Percentiles rank a stretch among this genome's conserved stretches.
These are phyloP conservation scores for Lottia gigantea DNA, from an alignment of 2,888 invertebrate species.

Conservation along the genomic window DNA sequence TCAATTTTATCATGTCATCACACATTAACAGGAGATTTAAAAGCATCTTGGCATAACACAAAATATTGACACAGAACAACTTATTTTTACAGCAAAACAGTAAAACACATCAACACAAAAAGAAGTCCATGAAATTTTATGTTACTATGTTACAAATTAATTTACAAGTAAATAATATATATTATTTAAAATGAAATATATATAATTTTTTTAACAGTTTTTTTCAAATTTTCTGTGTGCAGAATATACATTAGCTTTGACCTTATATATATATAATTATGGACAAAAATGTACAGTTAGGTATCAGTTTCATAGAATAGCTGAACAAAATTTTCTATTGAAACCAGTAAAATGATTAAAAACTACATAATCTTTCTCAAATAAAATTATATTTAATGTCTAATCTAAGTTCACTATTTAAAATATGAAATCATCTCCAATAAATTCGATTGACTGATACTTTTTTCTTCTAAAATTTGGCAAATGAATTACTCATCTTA, in stretches of 20 bases:
- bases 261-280: background rate
- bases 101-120: slow-evolving; percentile 5
- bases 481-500: too few species aligned
- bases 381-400: too few species aligned
- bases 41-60: background rate
- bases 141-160: slow-evolving; percentile 6
- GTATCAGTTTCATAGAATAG: too few species aligned
- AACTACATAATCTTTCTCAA: too few species aligned
- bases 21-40: background rate
- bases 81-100: background rate
- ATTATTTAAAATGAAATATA: slow-evolving; percentile 1
- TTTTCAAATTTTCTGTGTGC: background rate
- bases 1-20: background rate
- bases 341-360: too few species aligned
- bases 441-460: too few species aligned
- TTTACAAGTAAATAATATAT: slow-evolving; percentile 9
- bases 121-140: background rate
- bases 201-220: background rate
- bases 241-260: slow-evolving; percentile 6
- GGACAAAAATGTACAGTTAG: too few species aligned
- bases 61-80: background rate
- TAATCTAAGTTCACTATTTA: too few species aligned
- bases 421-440: too few species aligned
- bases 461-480: too few species aligned
- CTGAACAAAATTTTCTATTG: too few species aligned